Evolutionary conservation across 2,113 vertebrate genomes (phyloP), one percentile per base, ranked within the genome.

Genomic region (Rhineura floridana): DNA sequence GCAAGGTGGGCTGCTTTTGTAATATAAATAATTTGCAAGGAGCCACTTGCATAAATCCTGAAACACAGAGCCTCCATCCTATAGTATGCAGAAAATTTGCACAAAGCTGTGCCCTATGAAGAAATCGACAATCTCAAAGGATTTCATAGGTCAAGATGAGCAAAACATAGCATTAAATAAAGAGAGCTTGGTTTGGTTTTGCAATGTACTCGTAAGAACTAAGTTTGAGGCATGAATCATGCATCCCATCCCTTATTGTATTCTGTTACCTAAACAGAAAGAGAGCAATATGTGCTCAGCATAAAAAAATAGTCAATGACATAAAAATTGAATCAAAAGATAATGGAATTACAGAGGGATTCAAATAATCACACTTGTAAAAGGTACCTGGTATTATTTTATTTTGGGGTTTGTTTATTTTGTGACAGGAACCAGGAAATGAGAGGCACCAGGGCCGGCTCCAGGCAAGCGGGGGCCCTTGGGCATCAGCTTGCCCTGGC

Each of bases 11-110:
- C 48, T 79, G 3, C 25, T 78, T 77, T 50, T 67, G 39, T 42
- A 70, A 69, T 69, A 87, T 70, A 80, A 80, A 80, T 70, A 52
- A 80, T 80, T 87, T 55, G n/a, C n/a, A 33, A 81, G 25, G 50
- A 55, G 46, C 13, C 25, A 79, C 59, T 1, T 0, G 7, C 6
- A 76, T 21, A 42, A 2, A 6, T 4, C 44, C 21, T 63, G 6
- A 55, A 12, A 9, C 42, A 33, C 50, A 93, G 3, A 1, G 4
- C 28, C 62, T 36, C 19, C 36, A 7, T 36, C 59, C 67, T 76
- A 19, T 19, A 59, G 28, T 3, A 30, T 69, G 42, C 8, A 1
- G 8, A 28, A 0, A 39, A 46, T 2, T 0, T 17, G n/a, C 2
- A 15, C 52, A 33, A 89, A 30, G 19, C 1, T 21, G 44, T 3